Evolutionary conservation across 2,888 invertebrate genomes (phyloP).

Genomic region (Hetaerina titia): DNA sequence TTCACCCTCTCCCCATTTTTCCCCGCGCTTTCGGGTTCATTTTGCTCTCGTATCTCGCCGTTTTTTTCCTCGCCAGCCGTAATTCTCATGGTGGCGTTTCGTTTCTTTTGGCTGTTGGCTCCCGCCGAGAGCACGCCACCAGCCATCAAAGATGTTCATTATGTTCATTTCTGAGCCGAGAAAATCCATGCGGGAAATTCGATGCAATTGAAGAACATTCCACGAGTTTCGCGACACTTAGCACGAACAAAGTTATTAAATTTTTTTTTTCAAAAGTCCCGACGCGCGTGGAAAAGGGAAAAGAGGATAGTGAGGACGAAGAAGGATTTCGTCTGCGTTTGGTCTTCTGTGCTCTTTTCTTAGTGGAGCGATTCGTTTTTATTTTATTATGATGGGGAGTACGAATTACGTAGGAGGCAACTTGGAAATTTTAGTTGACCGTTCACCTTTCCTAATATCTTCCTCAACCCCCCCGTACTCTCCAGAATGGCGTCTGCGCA

Average conservation of each 20-base stretch:
- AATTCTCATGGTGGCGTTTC: neutral
- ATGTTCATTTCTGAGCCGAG: neutral
- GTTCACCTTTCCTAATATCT: neutral
- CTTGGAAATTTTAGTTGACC: neutral
- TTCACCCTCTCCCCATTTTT: neutral
- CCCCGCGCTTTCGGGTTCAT: neutral
- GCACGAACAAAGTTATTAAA: neutral
- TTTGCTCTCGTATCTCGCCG: neutral
- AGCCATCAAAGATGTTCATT: neutral
- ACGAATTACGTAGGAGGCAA: neutral
- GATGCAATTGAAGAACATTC: neutral
- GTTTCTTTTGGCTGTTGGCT: neutral
- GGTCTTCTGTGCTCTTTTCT: too few species aligned
- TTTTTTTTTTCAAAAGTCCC: neutral
- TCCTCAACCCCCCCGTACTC: neutral
- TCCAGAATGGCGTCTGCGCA: neutral
- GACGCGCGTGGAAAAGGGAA: neutral
- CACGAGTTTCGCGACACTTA: neutral
- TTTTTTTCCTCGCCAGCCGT: neutral
- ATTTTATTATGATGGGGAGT: neutral
- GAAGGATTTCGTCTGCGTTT: neutral
- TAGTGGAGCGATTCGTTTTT: neutral
- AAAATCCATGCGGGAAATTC: neutral
- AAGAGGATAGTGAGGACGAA: neutral
- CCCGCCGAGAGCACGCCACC: neutral